Evolutionary conservation across 2,888 invertebrate genomes (phyloP).

Genomic region (Paralinhomoeus sp.): DNA sequence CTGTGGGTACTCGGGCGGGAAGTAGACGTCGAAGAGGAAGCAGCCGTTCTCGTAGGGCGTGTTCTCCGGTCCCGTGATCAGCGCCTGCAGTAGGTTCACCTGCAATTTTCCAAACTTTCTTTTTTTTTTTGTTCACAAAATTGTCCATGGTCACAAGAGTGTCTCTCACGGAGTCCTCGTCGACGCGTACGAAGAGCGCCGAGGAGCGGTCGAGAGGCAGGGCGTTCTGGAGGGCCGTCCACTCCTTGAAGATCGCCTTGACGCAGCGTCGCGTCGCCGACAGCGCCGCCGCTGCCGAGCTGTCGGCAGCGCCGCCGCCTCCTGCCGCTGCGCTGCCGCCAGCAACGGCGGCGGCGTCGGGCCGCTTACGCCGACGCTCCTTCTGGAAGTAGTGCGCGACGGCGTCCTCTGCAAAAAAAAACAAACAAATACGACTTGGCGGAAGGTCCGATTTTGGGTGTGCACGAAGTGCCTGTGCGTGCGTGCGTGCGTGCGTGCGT

Average conservation of each 20-base stretch:
- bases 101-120: too few species aligned
- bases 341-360: too few species aligned
- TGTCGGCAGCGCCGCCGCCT: too few species aligned
- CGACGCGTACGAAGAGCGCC: slow-evolving; percentile 18
- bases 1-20: slow-evolving; percentile 29
- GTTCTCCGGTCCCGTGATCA: slow-evolving; percentile 21
- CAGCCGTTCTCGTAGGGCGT: slow-evolving; percentile 27
- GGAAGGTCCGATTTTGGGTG: too few species aligned
- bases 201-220: slow-evolving; percentile 19
- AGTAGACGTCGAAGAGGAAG: slow-evolving; percentile 30
- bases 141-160: too few species aligned
- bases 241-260: slow-evolving; percentile 9
- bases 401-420: not conserved
- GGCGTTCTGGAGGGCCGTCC: slow-evolving; percentile 17
- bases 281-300: not conserved
- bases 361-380: too few species aligned
- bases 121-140: too few species aligned
- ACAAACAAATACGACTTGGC: too few species aligned
- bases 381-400: too few species aligned
- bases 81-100: slow-evolving; percentile 10
- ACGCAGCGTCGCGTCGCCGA: not conserved
- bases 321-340: too few species aligned
- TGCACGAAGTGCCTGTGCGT: too few species aligned
- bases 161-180: not conserved
- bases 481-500: too few species aligned